Evolutionary conservation across 2,797 vertebrate genomes (phyloP), one percentile per base, ranked within the genome.

Genomic region (Mionectes olivaceus): DNA sequence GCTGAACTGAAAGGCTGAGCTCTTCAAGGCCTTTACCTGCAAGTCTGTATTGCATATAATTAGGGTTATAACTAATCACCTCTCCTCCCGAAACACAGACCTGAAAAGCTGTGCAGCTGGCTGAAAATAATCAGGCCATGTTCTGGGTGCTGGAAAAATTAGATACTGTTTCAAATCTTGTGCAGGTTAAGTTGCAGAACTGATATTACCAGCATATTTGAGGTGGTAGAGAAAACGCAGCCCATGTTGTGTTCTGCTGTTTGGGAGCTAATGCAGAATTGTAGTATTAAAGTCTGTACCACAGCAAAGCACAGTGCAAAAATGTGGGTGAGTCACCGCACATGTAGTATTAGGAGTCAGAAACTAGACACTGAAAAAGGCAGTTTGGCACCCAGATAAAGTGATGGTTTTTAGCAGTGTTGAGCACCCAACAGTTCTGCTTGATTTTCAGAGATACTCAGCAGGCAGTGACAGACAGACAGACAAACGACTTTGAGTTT

Each of bases 61-160:
- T 27, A 74, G 60, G 56, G 27, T 67, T 24, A 15, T 60, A 87
- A 95, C 85, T 84, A 84, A 90, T 79, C n/a, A 86, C 35, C 18
- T 56, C 6, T 82, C 68, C 46, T 73, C 6, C 39, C 19, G 37
- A 76, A 94, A 76, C 11, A 35, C 9, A 46, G 19, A 37, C 76
- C 91, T 88, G 79, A 83, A 78, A 89, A 88, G 67, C 56, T 67
- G 56, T 56, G 89, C 73, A 83, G 80, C 77, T 84, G 85, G 55
- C 53, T 94, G 77, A 83, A 88, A 84, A 82, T 60, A 91, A 93
- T 44, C 25, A 71, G 53, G 28, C 28, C 33, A 37, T 41, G 24
- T 74, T 79, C 67, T 56, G 27, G 8, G 19, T 41, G 33, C 18
- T 7, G 52, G 37, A 16, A 49, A 84, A 89, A 83, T 50, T 57